These are phyloP conservation scores for Sceloporus tristichus DNA, from an alignment of 2,113 vertebrate genomes.

Conservation along the genomic window DNA sequence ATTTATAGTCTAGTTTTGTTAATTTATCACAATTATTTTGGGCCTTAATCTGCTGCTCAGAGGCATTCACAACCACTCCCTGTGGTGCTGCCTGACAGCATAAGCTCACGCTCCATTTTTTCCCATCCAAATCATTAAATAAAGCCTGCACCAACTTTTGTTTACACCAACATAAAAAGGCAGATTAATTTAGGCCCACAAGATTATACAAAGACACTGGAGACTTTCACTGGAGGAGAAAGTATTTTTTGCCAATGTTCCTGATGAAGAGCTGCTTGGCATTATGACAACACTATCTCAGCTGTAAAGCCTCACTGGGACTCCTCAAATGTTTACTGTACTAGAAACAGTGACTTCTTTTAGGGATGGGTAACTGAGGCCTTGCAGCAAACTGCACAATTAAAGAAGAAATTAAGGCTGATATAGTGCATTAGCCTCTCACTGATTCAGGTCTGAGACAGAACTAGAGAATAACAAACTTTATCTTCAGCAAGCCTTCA, in stretches of 20 bases:
- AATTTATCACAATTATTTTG: constrained; percentile 10
- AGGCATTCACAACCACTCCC: not conserved
- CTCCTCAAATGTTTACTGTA: not conserved
- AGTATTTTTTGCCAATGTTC: not conserved
- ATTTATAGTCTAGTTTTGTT: constrained; percentile 17
- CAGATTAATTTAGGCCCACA: constrained; percentile 9
- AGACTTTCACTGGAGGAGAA: not conserved
- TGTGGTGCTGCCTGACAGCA: not conserved
- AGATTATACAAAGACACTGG: constrained; percentile 5
- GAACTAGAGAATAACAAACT: not conserved
- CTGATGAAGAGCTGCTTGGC: not conserved
- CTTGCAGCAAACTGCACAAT: not conserved
- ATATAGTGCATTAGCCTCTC: not conserved
- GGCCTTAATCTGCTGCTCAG: not conserved
- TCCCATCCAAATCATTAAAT: constrained; percentile 6
- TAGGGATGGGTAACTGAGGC: too few relatives aligned
- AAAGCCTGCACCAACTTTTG: constrained; percentile 6
- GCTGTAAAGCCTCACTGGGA: too few relatives aligned
- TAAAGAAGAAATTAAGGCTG: not conserved
- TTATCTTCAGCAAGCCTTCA: not conserved
- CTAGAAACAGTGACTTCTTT: not conserved
- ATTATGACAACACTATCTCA: not conserved
- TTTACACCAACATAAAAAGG: constrained; percentile 10
- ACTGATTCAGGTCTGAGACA: not conserved
- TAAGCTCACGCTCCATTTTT: not conserved